Percentiles rank a stretch among this genome's conserved stretches.
These are phyloP conservation scores for Nysson spinosus DNA, from an alignment of 2,888 invertebrate species.

Conservation along the genomic window DNA sequence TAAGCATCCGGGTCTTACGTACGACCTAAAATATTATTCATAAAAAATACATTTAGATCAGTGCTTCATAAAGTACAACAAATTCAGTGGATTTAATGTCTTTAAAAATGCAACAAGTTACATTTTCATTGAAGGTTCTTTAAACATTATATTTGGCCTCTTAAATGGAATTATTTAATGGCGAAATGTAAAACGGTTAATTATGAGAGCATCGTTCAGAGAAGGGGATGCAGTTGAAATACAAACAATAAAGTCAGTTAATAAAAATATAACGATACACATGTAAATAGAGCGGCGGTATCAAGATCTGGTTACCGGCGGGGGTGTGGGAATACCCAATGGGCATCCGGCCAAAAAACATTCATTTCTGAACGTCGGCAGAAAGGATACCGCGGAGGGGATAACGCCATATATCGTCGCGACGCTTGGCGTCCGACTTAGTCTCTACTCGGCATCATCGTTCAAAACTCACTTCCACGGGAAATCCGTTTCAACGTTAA, in stretches of 20 bases:
- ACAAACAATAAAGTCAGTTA: neutral
- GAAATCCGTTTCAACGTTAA: conserved; percentile 41
- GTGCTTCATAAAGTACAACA: neutral
- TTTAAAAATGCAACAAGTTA: neutral
- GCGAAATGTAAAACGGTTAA: neutral
- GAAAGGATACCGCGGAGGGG: conserved; percentile 69
- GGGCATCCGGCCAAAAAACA: conserved; percentile 70
- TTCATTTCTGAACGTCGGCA: conserved; percentile 57
- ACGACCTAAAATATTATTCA: conserved; percentile 20
- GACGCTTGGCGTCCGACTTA: conserved; percentile 76
- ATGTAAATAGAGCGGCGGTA: conserved; percentile 53
- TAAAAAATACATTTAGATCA: too few species aligned
- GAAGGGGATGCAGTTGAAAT: neutral
- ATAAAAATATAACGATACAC: conserved; percentile 12
- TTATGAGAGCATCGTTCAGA: neutral
- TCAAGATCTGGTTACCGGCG: conserved; percentile 65
- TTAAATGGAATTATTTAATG: neutral
- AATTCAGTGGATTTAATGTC: too few species aligned
- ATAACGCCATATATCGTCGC: conserved; percentile 79
- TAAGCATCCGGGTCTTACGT: conserved; percentile 20
- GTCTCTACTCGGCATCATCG: conserved; percentile 70
- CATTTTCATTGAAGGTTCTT: neutral
- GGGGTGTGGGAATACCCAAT: conserved; percentile 73
- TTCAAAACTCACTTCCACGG: conserved; percentile 62
- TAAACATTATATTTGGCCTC: neutral